Evolutionary conservation across 2,888 invertebrate genomes (phyloP).

Genomic region (Platycheirus rosarum): DNA sequence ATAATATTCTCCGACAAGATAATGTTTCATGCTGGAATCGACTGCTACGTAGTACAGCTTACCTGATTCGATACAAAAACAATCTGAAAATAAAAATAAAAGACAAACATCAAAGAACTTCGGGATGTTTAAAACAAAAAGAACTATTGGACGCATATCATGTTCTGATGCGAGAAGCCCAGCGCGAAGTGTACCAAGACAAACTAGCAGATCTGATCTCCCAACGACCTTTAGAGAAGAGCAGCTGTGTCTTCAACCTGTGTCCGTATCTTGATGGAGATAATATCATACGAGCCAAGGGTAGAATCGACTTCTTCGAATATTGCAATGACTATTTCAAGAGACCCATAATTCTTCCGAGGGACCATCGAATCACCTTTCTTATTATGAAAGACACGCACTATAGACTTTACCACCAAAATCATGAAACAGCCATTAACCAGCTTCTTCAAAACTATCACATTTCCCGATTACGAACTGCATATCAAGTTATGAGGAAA

Average conservation of each 20-base stretch:
- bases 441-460: constrained; percentile 30
- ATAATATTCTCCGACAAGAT: not conserved
- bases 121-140: not conserved
- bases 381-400: not conserved
- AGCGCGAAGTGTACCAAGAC: not conserved
- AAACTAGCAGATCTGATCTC: not conserved
- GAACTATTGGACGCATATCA: not conserved
- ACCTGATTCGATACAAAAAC: not conserved
- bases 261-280: not conserved
- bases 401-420: not conserved
- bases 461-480: not conserved
- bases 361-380: not conserved
- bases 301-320: not conserved
- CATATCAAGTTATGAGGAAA: not conserved
- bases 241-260: not conserved
- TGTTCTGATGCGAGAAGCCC: not conserved
- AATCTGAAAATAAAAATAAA: not conserved
- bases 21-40: constrained; percentile 11
- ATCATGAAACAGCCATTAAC: constrained; percentile 43
- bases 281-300: not conserved
- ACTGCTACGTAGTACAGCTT: not conserved
- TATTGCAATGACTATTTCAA: not conserved
- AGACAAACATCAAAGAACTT: not conserved
- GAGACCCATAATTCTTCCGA: not conserved
- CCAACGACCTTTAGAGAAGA: not conserved